Evolutionary conservation across 2,888 invertebrate genomes (phyloP).

Genomic region (Acholoe squamosa): DNA sequence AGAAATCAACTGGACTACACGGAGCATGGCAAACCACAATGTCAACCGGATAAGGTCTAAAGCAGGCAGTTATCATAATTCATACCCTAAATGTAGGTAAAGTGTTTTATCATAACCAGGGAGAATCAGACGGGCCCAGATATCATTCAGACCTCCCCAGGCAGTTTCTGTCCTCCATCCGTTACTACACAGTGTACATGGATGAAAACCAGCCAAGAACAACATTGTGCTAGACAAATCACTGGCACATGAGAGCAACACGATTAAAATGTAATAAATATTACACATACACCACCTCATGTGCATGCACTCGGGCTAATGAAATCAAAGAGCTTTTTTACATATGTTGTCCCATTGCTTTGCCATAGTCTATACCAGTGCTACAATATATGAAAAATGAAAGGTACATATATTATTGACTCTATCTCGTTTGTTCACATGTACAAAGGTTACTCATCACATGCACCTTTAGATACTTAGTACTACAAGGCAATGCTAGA

Average conservation of each 20-base stretch:
- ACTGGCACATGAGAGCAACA: not conserved
- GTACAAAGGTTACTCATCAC: not conserved
- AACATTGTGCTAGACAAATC: not conserved
- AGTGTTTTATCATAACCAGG: not conserved
- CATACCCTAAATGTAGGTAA: not conserved
- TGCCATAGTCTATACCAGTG: not conserved
- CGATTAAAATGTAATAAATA: not conserved
- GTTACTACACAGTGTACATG: not conserved
- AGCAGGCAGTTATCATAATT: constrained; percentile 29
- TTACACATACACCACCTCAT: not conserved
- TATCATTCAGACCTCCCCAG: not conserved
- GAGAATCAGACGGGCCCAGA: not conserved
- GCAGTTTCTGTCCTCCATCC: not conserved
- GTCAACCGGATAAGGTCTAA: constrained; percentile 14
- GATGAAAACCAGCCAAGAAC: not conserved
- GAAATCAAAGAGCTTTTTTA: not conserved
- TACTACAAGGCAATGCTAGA: constrained; percentile 56
- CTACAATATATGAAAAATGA: constrained; percentile 14
- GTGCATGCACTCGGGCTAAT: not conserved
- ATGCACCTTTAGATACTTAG: constrained; percentile 29
- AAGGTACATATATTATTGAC: not conserved
- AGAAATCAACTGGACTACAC: constrained; percentile 52
- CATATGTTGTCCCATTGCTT: not conserved
- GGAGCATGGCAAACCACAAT: constrained; percentile 32
- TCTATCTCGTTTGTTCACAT: not conserved